phyloP scores from a whole-genome alignment of 2,797 vertebrate genomes.

The Eremophila alpestris region DNA sequence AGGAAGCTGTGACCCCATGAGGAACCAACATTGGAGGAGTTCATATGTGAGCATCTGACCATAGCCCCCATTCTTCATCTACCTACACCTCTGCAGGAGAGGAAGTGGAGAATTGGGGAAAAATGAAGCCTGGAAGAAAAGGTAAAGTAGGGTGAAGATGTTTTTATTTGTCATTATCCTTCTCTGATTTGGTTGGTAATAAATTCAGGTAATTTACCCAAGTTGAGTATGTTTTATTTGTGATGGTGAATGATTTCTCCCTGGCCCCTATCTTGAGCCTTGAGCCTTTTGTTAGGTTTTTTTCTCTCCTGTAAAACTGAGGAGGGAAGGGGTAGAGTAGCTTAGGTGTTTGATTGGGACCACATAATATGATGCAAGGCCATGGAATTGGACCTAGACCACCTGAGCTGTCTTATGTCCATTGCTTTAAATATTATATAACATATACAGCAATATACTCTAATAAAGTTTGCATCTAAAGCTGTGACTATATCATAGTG shows the following conservation, averaged over 20 bases:
- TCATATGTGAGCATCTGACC: neutral
- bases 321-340: accelerated
- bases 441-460: neutral
- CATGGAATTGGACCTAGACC: neutral
- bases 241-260: neutral
- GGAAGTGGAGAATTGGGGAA: neutral
- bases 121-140: neutral
- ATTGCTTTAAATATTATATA: neutral
- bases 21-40: too few relatives aligned
- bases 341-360: neutral
- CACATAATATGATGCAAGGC: neutral
- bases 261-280: neutral
- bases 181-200: neutral
- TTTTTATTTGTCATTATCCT: neutral
- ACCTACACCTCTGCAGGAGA: neutral
- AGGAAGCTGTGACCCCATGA: neutral
- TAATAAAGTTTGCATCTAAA: neutral
- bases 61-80: neutral
- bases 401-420: neutral
- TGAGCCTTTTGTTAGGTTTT: neutral
- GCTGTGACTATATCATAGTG: neutral
- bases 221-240: neutral
- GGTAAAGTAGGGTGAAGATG: neutral
- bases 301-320: neutral
- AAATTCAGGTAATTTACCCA: neutral